Percentiles rank a stretch among this genome's conserved stretches.
phyloP scores from a whole-genome alignment of 1,140 invertebrate genomes.

The Papilio glaucus region DNA sequence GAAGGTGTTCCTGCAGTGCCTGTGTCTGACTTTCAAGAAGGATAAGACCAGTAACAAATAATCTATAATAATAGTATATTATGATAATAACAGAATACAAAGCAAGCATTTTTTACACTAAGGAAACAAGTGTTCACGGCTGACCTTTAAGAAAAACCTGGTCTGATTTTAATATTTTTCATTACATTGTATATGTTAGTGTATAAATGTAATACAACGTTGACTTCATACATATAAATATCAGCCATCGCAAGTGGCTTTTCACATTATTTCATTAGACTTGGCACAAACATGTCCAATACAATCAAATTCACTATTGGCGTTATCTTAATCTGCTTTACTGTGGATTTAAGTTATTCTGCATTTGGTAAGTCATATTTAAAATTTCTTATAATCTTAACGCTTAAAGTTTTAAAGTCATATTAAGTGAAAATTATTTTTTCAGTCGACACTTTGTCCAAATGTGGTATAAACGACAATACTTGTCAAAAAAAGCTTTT shows the following conservation, averaged over 20 bases:
- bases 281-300: neutral
- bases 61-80: neutral
- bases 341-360: constrained; percentile 15
- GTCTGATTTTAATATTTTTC: neutral
- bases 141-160: neutral
- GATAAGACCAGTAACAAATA: neutral
- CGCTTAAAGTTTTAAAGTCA: neutral
- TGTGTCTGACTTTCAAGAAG: neutral
- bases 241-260: neutral
- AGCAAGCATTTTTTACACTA: neutral
- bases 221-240: neutral
- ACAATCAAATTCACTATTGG: neutral
- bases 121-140: neutral
- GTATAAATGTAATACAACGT: neutral
- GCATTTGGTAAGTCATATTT: constrained; percentile 20
- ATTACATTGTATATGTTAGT: neutral
- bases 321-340: neutral
- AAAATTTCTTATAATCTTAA: neutral
- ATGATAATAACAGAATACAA: too few relatives aligned
- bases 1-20: too few relatives aligned
- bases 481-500: constrained; percentile 50
- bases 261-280: neutral
- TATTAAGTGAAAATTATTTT: constrained; percentile 39
- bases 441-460: constrained; percentile 58
- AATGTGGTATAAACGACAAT: constrained; percentile 55